Base-by-base conservation (phyloP, 2,113 vertebrate genomes). In the Thalassoma bifasciatum region DNA sequence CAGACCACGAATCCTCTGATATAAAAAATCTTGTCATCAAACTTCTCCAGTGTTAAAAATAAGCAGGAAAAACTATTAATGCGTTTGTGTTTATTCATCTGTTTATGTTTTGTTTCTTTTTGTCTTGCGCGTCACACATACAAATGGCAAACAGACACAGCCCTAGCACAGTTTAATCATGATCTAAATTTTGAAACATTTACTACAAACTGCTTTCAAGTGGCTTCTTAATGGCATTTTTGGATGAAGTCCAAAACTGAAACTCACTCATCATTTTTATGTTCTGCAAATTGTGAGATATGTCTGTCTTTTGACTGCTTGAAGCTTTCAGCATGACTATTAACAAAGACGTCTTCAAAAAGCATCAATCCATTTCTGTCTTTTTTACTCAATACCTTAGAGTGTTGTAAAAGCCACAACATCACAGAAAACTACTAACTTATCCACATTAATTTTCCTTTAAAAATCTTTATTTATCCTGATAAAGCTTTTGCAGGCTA, bases 241-340 rank as follows among this genome's bases (percentile, higher is more conserved):
- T 89, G 88, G 70, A 86, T 81, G 62, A 74, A 60, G 49, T 81
- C 78, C 84, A 88, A 59, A 47, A 60, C 26, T 10, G 3, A 52
- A 57, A 57, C 60, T 47, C 1, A 1, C 83, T 75, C 52, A 40
- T 84, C 76, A 61, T 68, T 24, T 81, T 75, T 44, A 73, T 85
- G 56, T 52, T 52, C 21, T 56, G 19, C 14, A 17, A 40, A 6
- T n/a, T 50, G 30, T 22, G 40, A 13, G 2, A 54, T 50, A 59
- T 22, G 30, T 42, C 51, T 13, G 10, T 23, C 19, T 44, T 75
- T 77, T 26, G 10, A 36, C 11, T n/a, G 14, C 16, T 26, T 66
- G 68, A 13, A 59, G 69, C 51, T 14, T 10, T 74, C 66, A 51
- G 30, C 22, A 22, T 22, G 53, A 22, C 73, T 73, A 40, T 12